Conservation (phyloP, 2,888 invertebrate genomes). For the Parnassius glacialis region DNA sequence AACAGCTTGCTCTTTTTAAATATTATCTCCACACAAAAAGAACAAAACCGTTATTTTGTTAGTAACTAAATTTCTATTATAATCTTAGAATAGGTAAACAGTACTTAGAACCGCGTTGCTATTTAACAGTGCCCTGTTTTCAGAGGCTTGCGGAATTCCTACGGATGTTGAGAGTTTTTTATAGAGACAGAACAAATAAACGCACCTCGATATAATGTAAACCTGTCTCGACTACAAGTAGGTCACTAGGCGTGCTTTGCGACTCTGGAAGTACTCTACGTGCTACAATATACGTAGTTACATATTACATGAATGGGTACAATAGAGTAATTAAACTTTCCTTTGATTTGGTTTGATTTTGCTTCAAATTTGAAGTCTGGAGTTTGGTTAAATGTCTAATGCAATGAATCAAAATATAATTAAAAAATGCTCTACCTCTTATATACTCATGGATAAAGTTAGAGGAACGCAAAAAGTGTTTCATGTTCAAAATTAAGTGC, state of each 20-base stretch:
- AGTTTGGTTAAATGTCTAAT: too few relatives aligned
- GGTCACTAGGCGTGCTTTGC: slow-evolving; percentile 46
- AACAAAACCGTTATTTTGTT: not conserved
- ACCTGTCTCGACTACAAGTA: slow-evolving; percentile 26
- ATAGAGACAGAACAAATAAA: slow-evolving; percentile 25
- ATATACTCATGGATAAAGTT: too few relatives aligned
- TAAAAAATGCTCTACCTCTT: too few relatives aligned
- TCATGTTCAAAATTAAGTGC: too few relatives aligned
- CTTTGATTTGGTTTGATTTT: too few relatives aligned
- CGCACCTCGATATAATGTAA: slow-evolving; percentile 20
- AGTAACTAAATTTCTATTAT: not conserved
- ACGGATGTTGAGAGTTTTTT: slow-evolving; percentile 22
- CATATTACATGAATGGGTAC: too few relatives aligned
- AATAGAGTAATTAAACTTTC: too few relatives aligned
- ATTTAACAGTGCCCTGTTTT: slow-evolving; percentile 14
- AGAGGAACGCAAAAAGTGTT: too few relatives aligned
- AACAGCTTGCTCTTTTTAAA: too few relatives aligned
- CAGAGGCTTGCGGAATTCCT: slow-evolving; percentile 18
- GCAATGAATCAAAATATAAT: too few relatives aligned
- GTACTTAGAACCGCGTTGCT: slow-evolving; percentile 1
- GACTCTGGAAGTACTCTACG: slow-evolving; percentile 33
- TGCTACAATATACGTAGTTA: slow-evolving; percentile 1
- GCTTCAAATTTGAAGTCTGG: too few relatives aligned
- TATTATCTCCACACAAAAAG: too few relatives aligned
- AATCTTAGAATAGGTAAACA: slow-evolving; percentile 1